Base-by-base conservation (phyloP, 2,113 vertebrate genomes). In the Sturnira hondurensis region DNA sequence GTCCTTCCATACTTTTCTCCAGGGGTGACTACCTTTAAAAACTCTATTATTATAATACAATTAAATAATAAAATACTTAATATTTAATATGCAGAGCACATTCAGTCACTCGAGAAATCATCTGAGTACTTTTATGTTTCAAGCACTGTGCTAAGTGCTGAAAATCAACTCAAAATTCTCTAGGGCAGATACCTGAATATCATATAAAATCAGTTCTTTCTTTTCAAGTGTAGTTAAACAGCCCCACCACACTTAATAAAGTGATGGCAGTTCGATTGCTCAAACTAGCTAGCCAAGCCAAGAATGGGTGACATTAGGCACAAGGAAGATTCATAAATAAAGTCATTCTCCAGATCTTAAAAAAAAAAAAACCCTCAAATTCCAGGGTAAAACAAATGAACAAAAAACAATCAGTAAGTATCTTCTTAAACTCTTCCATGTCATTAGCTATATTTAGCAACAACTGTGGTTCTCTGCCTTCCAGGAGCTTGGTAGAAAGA, bases 151-250 rank as follows among this genome's bases (percentile, higher is more conserved):
- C 71, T 90, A 68, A 95, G 70, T 78, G 36, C 47, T 91, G 17
- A 56, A 95, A 92, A n/a, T 82, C 61, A 83, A 92, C n/a, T 81
- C 76, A 77, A 77, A 73, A 36, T 54, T 52, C 58, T 78, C 81
- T 68, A 71, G 45, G 17, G 14, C 2, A 86, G 28, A 93, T 56
- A 81, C 1, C 31, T 82, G 38, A 63, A 58, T 28, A 93, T 80
- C 28, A 71, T 56, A 56, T 65, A 70, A 45, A n/a, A 70, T 38
- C 47, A 24, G 22, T n/a, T 24, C 8, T 85, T 92, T 73, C 61
- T 85, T 85, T 89, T 91, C 36, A 80, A 77, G 41, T 67, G 41
- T 68, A 17, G 54, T 50, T 93, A 91, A 87, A 86, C 6, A 82
- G 52, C 12, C 43, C 28, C 8, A 16, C 2, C 45, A 28, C 43